phyloP scores from a whole-genome alignment of 1,140 invertebrate species.

The Rhyzopertha dominica region DNA sequence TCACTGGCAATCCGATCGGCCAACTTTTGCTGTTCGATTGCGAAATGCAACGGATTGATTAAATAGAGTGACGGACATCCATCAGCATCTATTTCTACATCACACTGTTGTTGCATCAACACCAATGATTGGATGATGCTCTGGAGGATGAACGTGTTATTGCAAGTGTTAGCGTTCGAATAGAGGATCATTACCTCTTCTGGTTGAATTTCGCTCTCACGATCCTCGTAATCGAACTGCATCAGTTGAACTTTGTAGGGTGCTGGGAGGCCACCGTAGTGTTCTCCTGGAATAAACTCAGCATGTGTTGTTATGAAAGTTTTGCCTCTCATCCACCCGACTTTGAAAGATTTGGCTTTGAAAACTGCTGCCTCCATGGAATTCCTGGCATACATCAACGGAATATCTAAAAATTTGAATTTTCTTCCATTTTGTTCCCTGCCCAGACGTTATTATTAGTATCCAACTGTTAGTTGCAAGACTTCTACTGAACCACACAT shows the following conservation, averaged over 20 bases:
- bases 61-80: slow-evolving; percentile 3
- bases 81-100: slow-evolving; percentile 2
- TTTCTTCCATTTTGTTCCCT: slow-evolving; percentile 14
- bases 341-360: slow-evolving; percentile 65
- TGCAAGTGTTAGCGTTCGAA: neutral
- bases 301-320: too few relatives aligned
- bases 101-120: too few relatives aligned
- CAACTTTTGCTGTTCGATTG: slow-evolving; percentile 10
- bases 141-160: neutral
- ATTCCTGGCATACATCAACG: too few relatives aligned
- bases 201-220: too few relatives aligned
- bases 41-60: slow-evolving; percentile 3
- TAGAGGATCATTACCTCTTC: neutral
- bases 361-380: slow-evolving; percentile 60
- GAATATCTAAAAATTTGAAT: slow-evolving; percentile 5
- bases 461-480: too few relatives aligned
- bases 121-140: slow-evolving; percentile 3
- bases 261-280: too few relatives aligned
- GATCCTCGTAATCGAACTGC: too few relatives aligned
- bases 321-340: slow-evolving; percentile 71
- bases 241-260: too few relatives aligned
- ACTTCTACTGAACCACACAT: too few relatives aligned
- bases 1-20: slow-evolving; percentile 7
- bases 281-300: too few relatives aligned
- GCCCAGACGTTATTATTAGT: too few relatives aligned